Percentiles rank a stretch among this genome's conserved stretches.
These are phyloP conservation scores for Sebastes fasciatus DNA, from an alignment of 2,113 vertebrate genomes.

Conservation along the genomic window DNA sequence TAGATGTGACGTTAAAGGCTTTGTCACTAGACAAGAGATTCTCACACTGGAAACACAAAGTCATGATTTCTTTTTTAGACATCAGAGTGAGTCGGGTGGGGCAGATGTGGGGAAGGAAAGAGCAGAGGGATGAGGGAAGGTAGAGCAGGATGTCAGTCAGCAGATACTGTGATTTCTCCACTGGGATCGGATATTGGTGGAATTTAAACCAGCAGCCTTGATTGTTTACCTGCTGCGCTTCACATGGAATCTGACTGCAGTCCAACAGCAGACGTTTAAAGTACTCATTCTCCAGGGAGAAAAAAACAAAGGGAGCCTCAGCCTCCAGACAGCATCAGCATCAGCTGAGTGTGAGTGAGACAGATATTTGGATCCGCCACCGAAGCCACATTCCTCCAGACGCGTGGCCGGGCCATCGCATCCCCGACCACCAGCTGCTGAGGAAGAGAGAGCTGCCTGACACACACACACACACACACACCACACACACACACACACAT, in stretches of 20 bases:
- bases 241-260: background rate
- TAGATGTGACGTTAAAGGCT: background rate
- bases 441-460: constrained; percentile 31
- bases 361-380: constrained; percentile 44
- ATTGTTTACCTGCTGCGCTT: background rate
- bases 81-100: too few relatives aligned
- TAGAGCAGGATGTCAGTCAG: background rate
- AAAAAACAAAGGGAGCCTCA: background rate
- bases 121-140: background rate
- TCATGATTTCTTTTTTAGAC: too few relatives aligned
- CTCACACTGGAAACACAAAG: too few relatives aligned
- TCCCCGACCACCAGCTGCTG: constrained; percentile 60
- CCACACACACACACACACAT: background rate
- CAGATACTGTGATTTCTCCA: background rate
- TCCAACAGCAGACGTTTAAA: background rate
- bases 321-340: constrained; percentile 16
- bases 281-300: background rate
- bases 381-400: constrained; percentile 61
- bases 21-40: background rate
- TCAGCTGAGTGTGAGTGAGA: constrained; percentile 23
- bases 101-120: background rate
- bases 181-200: background rate
- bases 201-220: background rate
- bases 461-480: constrained; percentile 1
- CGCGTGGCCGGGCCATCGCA: constrained; percentile 36